phyloP scores from a whole-genome alignment of 2,797 vertebrate genomes.

The Pangasius sanitwongsei region DNA sequence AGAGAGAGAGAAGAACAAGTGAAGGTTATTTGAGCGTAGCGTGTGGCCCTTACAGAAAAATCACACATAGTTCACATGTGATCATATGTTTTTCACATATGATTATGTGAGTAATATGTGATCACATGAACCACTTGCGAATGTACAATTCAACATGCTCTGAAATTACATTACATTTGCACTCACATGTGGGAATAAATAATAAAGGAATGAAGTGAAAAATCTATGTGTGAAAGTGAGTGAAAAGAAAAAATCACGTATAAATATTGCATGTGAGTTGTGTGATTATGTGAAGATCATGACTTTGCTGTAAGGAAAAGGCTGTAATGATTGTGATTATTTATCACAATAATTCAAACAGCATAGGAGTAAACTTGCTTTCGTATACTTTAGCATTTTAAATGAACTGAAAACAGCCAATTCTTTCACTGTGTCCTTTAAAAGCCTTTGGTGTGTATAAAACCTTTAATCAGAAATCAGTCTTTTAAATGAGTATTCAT shows the following conservation, averaged over 20 bases:
- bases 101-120: not conserved
- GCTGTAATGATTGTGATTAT: not conserved
- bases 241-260: not conserved
- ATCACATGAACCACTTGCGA: not conserved
- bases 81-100: not conserved
- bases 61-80: not conserved
- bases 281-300: not conserved
- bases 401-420: not conserved
- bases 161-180: not conserved
- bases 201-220: not conserved
- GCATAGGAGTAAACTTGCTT: not conserved
- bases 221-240: not conserved
- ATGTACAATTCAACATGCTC: not conserved
- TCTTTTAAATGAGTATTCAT: not conserved
- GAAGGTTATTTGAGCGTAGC: not conserved
- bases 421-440: not conserved
- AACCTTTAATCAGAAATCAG: not conserved
- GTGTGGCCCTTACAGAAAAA: not conserved
- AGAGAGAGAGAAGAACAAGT: conserved; percentile 14
- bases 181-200: too few relatives aligned
- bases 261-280: not conserved
- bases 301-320: not conserved
- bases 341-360: not conserved
- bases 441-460: not conserved
- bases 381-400: not conserved